Conservation (phyloP, 2,113 vertebrate species). For the Pardalotus punctatus region DNA sequence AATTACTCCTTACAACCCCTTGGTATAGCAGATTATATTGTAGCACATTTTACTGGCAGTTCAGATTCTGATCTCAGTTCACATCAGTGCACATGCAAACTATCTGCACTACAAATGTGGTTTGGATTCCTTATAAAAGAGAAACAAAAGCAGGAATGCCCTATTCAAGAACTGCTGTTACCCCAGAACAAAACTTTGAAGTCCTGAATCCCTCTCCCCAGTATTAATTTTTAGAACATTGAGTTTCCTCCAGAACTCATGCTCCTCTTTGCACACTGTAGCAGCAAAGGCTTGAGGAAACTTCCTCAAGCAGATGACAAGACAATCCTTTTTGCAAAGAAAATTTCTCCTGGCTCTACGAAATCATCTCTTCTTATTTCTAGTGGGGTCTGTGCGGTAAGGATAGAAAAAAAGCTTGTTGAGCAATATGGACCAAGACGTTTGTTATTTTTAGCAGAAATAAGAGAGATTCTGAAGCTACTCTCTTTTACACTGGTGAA, state of each 20-base stretch:
- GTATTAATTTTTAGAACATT: neutral
- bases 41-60: neutral
- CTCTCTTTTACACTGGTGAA: neutral
- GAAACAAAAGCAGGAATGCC: neutral
- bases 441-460: conserved; percentile 32
- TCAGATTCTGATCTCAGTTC: conserved; percentile 12
- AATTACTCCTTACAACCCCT: conserved; percentile 33
- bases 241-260: neutral
- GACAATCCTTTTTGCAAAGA: neutral
- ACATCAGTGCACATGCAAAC: neutral
- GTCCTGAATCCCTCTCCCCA: neutral
- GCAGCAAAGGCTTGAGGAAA: neutral
- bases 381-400: neutral
- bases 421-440: neutral
- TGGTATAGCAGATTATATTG: neutral
- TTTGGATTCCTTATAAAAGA: neutral
- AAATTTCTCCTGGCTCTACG: neutral
- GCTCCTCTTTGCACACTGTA: neutral
- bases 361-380: neutral
- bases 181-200: neutral
- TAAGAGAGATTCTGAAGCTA: neutral
- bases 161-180: neutral
- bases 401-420: neutral
- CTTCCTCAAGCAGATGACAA: neutral
- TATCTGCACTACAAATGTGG: neutral